phyloP scores from a whole-genome alignment of 1,140 invertebrate genomes.

The Galendromus occidentalis region DNA sequence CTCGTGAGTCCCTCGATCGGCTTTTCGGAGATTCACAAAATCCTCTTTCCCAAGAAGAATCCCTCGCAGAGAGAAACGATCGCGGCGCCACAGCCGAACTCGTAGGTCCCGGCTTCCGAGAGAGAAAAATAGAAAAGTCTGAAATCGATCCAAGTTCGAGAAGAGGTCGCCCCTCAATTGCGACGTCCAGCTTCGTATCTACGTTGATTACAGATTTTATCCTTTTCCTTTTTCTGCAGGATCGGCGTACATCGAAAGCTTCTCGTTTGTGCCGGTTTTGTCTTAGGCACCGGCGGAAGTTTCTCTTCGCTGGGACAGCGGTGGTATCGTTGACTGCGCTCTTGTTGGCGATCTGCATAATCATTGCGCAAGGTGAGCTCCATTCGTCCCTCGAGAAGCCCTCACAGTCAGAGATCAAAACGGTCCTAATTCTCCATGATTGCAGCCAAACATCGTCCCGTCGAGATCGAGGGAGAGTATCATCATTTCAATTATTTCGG shows the following conservation, averaged over 20 bases:
- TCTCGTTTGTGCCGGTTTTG: conserved; percentile 5
- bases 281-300: conserved; percentile 5
- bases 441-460: conserved; percentile 5
- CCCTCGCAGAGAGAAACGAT: no score
- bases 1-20: no score
- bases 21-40: no score
- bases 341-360: not conserved
- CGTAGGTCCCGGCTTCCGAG: no score
- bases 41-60: no score
- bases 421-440: not conserved
- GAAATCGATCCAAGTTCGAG: no score
- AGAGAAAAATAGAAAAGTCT: no score
- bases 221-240: not conserved
- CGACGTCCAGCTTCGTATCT: no score
- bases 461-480: not conserved
- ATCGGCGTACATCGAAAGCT: conserved; percentile 6
- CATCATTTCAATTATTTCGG: not conserved
- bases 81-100: no score
- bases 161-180: no score
- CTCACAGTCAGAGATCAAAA: not conserved
- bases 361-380: conserved; percentile 1
- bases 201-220: no score
- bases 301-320: conserved; percentile 5
- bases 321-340: not conserved
- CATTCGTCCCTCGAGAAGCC: no score